Evolutionary conservation across 23 tunicate species (phyloP).

Genomic region (Halocynthia aurantium): DNA sequence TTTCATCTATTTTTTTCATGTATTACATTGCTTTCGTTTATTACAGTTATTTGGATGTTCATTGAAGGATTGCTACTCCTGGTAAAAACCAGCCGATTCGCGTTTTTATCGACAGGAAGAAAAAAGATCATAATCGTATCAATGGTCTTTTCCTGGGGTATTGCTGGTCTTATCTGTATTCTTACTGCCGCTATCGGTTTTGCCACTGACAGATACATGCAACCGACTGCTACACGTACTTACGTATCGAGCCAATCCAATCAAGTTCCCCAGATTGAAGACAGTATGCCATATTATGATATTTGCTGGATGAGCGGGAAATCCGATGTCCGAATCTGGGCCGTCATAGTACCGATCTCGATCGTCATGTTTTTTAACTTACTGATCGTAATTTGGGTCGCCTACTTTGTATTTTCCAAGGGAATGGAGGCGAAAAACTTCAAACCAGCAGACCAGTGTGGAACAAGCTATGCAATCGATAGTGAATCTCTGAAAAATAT

Average conservation of each 20-base stretch:
- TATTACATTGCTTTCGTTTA: not conserved
- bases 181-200: slow-evolving; percentile 12
- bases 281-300: slow-evolving; percentile 10
- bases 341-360: slow-evolving; percentile 29
- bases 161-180: not conserved
- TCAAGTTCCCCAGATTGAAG: not conserved
- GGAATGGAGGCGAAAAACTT: slow-evolving; percentile 1
- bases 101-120: slow-evolving; percentile 1
- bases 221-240: not conserved
- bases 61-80: slow-evolving; percentile 9
- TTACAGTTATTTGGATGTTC: slow-evolving; percentile 18
- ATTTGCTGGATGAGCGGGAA: slow-evolving; percentile 14
- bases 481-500: not conserved
- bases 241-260: not conserved
- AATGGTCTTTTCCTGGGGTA: slow-evolving; percentile 11
- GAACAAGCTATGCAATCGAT: not conserved
- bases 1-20: no score
- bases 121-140: slow-evolving; percentile 7
- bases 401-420: slow-evolving; percentile 3
- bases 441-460: not conserved
- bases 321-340: not conserved
- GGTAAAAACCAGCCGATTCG: slow-evolving; percentile 8
- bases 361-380: slow-evolving; percentile 11
- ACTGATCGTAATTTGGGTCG: slow-evolving; percentile 15
- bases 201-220: slow-evolving; percentile 1